A percentile compares a stretch with the other conserved stretches of the same genome.
These are phyloP conservation scores for Athene cunicularia DNA, from an alignment of 2,113 vertebrate genomes.

Conservation along the genomic window DNA sequence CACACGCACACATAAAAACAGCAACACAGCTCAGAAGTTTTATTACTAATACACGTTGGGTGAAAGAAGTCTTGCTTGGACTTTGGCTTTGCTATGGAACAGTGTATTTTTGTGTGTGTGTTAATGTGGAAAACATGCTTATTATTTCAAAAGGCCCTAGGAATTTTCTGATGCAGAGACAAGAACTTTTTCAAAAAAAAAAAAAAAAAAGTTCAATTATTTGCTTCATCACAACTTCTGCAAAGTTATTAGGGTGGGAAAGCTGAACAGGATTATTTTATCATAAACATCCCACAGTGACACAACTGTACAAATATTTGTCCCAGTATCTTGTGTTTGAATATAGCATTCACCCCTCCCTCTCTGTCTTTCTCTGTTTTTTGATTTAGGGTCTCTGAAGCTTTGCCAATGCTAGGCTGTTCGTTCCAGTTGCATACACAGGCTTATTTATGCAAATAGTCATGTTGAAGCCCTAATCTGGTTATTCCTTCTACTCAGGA, in stretches of 20 bases:
- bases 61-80: background rate
- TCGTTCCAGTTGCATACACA: background rate
- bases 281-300: background rate
- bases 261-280: constrained; percentile 13
- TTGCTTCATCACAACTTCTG: background rate
- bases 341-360: background rate
- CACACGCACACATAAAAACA: background rate
- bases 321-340: background rate
- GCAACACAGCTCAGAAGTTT: background rate
- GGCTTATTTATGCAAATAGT: background rate
- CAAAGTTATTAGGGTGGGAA: background rate
- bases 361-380: background rate
- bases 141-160: background rate
- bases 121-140: background rate
- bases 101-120: background rate
- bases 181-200: background rate
- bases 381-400: background rate
- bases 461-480: background rate
- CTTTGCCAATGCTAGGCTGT: background rate
- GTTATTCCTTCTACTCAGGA: constrained; percentile 7
- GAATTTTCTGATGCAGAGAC: background rate
- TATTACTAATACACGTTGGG: background rate
- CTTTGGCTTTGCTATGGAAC: background rate
- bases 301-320: background rate
- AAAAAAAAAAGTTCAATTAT: background rate